Evolutionary conservation across 2,797 vertebrate genomes (phyloP).

Genomic region (Catharus ustulatus): DNA sequence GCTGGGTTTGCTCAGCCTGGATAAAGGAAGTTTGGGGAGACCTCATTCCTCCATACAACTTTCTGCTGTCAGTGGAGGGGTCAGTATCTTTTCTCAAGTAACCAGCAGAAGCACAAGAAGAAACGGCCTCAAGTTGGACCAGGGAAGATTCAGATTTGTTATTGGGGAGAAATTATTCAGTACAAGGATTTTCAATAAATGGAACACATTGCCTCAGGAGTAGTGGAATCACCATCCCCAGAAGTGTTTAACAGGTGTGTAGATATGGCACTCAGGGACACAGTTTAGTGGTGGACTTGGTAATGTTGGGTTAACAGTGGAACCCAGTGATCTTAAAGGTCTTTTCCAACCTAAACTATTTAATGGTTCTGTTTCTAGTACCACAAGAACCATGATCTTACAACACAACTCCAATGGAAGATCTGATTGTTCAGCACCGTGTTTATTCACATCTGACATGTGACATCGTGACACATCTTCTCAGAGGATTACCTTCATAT

Average conservation of each 20-base stretch:
- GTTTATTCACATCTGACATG: background rate
- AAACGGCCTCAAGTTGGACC: background rate
- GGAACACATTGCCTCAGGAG: background rate
- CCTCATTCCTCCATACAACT: background rate
- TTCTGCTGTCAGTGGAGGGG: fast-evolving
- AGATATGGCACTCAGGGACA: background rate
- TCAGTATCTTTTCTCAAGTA: background rate
- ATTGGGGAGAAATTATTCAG: background rate
- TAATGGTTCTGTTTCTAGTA: background rate
- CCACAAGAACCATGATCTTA: background rate
- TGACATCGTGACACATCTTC: background rate
- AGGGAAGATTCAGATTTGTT: background rate
- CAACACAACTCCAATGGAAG: background rate
- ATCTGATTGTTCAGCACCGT: background rate
- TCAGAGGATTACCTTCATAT: background rate
- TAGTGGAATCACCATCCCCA: background rate
- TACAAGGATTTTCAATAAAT: background rate
- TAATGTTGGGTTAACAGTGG: background rate
- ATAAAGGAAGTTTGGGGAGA: background rate
- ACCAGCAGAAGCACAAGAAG: background rate
- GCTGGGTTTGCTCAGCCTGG: background rate
- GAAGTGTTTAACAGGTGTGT: background rate
- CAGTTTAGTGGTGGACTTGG: background rate
- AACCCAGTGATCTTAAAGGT: background rate
- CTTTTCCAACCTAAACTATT: background rate